Evolutionary conservation across 2,888 invertebrate species (phyloP), one percentile per base, ranked within the genome.

Genomic region (Timandra comae): DNA sequence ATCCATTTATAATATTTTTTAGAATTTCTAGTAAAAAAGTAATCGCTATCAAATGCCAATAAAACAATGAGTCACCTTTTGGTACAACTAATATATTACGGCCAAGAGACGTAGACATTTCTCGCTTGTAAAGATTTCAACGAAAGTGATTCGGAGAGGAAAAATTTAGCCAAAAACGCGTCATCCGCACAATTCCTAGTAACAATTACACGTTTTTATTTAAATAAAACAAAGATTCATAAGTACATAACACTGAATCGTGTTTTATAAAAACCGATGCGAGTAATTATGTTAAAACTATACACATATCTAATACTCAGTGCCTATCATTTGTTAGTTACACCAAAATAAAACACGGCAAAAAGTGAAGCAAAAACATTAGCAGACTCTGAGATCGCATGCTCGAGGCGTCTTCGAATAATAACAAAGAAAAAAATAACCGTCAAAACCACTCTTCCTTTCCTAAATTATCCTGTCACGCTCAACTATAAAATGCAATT

Each of bases 401-500:
- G 63, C 59, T 49, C 54, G 50, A 42, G 46, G 41, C 54, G 43
- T 44, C 52, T 45, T 45, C 45, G 31, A 47, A 50, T 42, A 49
- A 47, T 48, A 44, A 45, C 49, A 51, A 48, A 46, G 49, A 48
- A 57, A 63, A 71, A 64, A 65, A 62, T 53, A 48, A 52, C 53
- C 45, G 59, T 53, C 53, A 55, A 54, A 49, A 58, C 59, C 64
- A 66, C 62, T 70, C 69, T 70, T 71, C 73, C 77, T 74, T 80
- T 74, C 75, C 63, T 79, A 82, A 81, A 84, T 84, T 82, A 84
- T 82, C 81, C 84, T 84, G 84, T 84, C 84, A 84, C 78, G 82
- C 74, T 80, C 71, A 73, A 66, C 80, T 81, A 82, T 82, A 80
- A 80, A 81, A 79, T 81, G 81, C 84, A 84, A 84, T 84, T 84